These are phyloP conservation scores for Xenopus petersii DNA, from an alignment of 2,797 vertebrate genomes.

Conservation along the genomic window DNA sequence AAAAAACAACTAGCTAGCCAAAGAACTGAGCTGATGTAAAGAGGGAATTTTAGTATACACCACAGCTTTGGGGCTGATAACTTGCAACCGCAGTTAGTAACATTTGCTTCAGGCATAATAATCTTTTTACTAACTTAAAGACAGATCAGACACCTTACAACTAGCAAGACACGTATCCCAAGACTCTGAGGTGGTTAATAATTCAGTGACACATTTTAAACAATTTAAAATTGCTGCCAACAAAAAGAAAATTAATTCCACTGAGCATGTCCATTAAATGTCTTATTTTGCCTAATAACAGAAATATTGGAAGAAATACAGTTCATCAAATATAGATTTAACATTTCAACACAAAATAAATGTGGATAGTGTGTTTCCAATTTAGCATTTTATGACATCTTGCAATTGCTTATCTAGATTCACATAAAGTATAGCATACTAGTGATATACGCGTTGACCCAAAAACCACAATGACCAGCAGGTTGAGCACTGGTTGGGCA, in stretches of 20 bases:
- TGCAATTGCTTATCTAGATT: too few species aligned
- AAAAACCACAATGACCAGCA: too few species aligned
- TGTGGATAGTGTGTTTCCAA: too few species aligned
- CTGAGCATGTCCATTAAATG: constrained; percentile 26
- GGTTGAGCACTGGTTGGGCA: too few species aligned
- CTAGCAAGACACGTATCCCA: constrained; percentile 33
- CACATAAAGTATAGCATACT: too few species aligned
- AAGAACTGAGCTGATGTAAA: constrained; percentile 16
- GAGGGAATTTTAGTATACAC: constrained; percentile 44
- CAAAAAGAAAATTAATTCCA: constrained; percentile 37
- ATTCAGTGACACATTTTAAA: constrained; percentile 45
- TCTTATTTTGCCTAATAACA: constrained; percentile 29
- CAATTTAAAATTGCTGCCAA: constrained; percentile 42
- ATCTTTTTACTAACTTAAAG: constrained; percentile 42
- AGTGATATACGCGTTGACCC: too few species aligned
- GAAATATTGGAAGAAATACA: neutral
- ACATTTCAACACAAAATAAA: too few species aligned
- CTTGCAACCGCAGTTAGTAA: constrained; percentile 40
- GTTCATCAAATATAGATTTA: too few species aligned
- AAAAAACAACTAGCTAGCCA: constrained; percentile 2
- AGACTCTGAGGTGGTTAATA: constrained; percentile 41
- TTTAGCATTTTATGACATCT: too few species aligned
- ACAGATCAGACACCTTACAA: constrained; percentile 41
- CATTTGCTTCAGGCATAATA: constrained; percentile 46
- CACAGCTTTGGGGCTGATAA: constrained; percentile 44